Conservation (phyloP, 2,113 vertebrate genomes). For the Zingel zingel region DNA sequence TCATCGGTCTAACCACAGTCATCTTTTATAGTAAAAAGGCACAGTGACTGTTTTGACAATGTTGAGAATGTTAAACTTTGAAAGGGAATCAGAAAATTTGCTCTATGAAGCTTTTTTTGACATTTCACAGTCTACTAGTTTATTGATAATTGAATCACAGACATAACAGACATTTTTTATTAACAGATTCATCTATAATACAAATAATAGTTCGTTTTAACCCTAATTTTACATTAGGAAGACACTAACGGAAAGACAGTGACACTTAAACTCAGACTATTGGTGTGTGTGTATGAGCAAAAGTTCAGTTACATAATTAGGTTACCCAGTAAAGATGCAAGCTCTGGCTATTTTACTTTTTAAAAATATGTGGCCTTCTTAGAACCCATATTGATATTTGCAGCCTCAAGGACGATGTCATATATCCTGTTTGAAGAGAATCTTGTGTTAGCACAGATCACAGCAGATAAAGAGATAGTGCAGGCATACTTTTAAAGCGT, state of each 20-base stretch:
- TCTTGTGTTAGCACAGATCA: constrained; percentile 23
- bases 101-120: not conserved
- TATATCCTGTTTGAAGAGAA: constrained; percentile 58
- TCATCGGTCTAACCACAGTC: not conserved
- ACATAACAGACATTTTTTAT: not conserved
- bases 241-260: not conserved
- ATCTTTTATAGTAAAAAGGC: no score
- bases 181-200: not conserved
- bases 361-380: not conserved
- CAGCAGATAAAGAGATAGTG: not conserved
- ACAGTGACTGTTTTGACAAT: not conserved
- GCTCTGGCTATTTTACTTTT: not conserved
- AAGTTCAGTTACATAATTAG: not conserved
- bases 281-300: not conserved
- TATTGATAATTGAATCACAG: not conserved
- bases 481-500: not conserved
- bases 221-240: not conserved
- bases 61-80: not conserved
- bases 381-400: not conserved
- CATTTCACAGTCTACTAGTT: not conserved
- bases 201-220: not conserved
- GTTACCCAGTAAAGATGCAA: not conserved
- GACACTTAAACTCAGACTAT: not conserved
- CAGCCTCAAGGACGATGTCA: not conserved
- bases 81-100: not conserved